A percentile compares a stretch with the other conserved stretches of the same genome.
phyloP scores from a whole-genome alignment of 1,140 invertebrate species.

The Drosophila obscura region DNA sequence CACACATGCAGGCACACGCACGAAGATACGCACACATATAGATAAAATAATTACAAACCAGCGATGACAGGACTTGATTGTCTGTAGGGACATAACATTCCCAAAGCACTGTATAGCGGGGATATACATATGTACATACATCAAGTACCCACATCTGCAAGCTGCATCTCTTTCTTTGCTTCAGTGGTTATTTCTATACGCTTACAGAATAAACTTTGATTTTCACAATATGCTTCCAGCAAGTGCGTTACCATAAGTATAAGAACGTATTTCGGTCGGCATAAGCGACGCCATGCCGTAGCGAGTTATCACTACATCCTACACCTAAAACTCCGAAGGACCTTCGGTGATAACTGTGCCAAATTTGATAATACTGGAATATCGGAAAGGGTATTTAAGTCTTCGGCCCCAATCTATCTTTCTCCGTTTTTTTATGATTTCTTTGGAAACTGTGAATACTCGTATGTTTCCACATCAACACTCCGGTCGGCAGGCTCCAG shows the following conservation, averaged over 20 bases:
- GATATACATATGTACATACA: conserved; percentile 8
- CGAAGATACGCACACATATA: conserved; percentile 15
- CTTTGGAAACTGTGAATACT: conserved; percentile 9
- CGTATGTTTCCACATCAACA: conserved; percentile 23
- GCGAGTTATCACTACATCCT: no score
- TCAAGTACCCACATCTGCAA: conserved; percentile 50
- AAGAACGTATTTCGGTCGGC: no score
- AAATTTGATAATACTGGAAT: no score
- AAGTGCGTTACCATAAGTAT: background rate
- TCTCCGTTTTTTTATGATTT: background rate
- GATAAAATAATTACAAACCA: conserved; percentile 60
- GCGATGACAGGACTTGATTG: conserved; percentile 14
- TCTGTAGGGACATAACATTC: background rate
- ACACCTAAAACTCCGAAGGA: no score
- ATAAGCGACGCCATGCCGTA: no score
- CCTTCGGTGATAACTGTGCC: no score
- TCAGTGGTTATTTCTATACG: no score
- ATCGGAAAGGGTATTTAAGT: no score
- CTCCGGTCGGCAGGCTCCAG: background rate
- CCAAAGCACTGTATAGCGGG: background rate
- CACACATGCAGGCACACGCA: conserved; percentile 11
- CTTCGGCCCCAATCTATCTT: background rate
- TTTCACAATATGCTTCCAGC: background rate
- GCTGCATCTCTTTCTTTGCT: conserved; percentile 15
- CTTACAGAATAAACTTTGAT: no score